A percentile compares a stretch with the other conserved stretches of the same genome.
Evolutionary conservation across 2,797 vertebrate genomes (phyloP).

Genomic region (Channallabes apus): DNA sequence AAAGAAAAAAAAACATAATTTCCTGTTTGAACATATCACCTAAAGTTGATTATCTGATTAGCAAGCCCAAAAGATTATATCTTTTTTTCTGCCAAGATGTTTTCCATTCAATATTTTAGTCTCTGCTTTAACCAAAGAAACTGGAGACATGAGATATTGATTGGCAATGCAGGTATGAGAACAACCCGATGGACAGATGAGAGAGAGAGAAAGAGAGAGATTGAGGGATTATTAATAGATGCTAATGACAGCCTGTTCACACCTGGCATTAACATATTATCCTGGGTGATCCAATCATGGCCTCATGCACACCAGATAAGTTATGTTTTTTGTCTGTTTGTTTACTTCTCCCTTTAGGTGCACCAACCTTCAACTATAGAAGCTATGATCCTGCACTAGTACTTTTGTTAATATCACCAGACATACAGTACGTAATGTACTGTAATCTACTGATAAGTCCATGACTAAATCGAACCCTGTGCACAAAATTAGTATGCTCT

Average conservation of each 20-base stretch:
- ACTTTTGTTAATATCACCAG: too few species aligned
- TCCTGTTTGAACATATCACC: conserved; percentile 22
- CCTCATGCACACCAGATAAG: too few species aligned
- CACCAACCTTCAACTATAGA: too few species aligned
- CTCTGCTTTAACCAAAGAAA: background rate
- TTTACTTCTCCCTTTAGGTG: too few species aligned
- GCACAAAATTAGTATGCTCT: too few species aligned
- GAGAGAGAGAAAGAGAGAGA: too few species aligned
- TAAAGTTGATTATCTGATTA: conserved; percentile 60
- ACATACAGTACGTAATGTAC: too few species aligned
- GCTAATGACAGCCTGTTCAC: background rate
- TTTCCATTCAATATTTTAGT: too few species aligned
- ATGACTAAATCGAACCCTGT: too few species aligned
- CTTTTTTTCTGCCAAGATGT: background rate
- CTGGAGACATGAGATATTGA: background rate
- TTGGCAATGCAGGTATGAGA: background rate
- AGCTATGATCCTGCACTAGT: too few species aligned
- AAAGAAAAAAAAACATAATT: conserved; percentile 56
- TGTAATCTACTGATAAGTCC: too few species aligned
- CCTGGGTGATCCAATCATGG: background rate
- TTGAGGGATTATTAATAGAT: background rate
- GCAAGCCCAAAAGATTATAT: conserved; percentile 31
- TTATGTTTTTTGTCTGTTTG: too few species aligned
- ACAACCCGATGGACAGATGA: background rate
- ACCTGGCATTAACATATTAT: background rate